Evolutionary conservation across 1,140 invertebrate genomes (phyloP).

Genomic region (Onthophagus taurus): DNA sequence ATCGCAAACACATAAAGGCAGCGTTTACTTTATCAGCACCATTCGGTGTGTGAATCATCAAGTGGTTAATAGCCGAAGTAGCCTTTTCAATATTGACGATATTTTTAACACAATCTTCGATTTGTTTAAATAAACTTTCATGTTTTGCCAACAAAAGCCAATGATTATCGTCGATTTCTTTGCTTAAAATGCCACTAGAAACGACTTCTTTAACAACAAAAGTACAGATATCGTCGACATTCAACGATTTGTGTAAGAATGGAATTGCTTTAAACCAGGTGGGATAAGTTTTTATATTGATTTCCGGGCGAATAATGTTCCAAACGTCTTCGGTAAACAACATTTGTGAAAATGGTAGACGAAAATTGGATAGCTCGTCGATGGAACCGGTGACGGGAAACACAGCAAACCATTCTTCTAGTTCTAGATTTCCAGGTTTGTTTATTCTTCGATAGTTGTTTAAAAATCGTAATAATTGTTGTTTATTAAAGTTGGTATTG

Average conservation of each 20-base stretch:
- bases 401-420: conserved; percentile 27
- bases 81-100: conserved; percentile 26
- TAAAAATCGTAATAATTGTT: conserved; percentile 20
- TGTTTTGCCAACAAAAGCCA: conserved; percentile 25
- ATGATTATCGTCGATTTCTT: conserved; percentile 6
- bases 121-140: conserved; percentile 22
- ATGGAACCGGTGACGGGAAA: conserved; percentile 21
- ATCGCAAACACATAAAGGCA: conserved; percentile 27
- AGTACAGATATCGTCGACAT: conserved; percentile 27
- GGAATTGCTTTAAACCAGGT: conserved; percentile 25
- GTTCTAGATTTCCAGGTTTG: conserved; percentile 22
- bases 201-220: conserved; percentile 28
- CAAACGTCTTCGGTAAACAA: conserved; percentile 29
- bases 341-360: conserved; percentile 24
- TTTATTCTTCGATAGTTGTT: conserved; percentile 24
- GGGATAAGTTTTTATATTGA: conserved; percentile 31
- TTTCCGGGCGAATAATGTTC: conserved; percentile 31
- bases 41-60: conserved; percentile 24
- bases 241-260: conserved; percentile 22
- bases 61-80: conserved; percentile 28
- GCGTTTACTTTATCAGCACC: conserved; percentile 30
- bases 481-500: conserved; percentile 4
- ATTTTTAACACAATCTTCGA: conserved; percentile 27
- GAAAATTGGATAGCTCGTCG: conserved; percentile 26
- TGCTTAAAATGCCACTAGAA: conserved; percentile 16